Conservation (phyloP, 2,888 invertebrate species). For the Ormyrus thymus region DNA sequence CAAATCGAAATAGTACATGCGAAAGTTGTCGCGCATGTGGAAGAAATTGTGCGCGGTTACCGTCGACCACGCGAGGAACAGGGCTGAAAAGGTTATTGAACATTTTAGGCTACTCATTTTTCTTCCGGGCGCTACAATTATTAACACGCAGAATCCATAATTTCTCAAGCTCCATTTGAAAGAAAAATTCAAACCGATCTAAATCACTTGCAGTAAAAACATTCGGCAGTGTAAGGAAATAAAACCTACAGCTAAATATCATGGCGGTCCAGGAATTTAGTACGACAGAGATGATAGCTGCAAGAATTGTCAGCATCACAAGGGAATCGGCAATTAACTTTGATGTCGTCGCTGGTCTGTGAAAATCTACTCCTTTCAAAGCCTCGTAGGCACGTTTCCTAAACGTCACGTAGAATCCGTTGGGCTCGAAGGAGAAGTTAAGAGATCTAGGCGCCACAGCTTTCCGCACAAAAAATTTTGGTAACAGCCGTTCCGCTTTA, state of each 20-base stretch:
- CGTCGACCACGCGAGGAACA: constrained; percentile 74
- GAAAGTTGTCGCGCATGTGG: constrained; percentile 85
- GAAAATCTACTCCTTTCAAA: constrained; percentile 77
- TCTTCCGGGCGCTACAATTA: not conserved
- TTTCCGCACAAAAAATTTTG: constrained; percentile 81
- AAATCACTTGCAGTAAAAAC: too few relatives aligned
- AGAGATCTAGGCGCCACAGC: constrained; percentile 81
- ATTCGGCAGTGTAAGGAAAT: too few relatives aligned
- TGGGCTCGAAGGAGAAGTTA: constrained; percentile 83
- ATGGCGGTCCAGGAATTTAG: constrained; percentile 64
- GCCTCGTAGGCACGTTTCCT: constrained; percentile 78
- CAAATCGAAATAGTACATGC: constrained; percentile 87
- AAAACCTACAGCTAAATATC: constrained; percentile 66
- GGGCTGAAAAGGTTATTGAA: constrained; percentile 10
- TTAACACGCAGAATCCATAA: too few relatives aligned
- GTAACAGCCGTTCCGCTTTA: constrained; percentile 78
- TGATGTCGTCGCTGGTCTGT: constrained; percentile 67
- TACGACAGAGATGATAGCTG: constrained; percentile 59
- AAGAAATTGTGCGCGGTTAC: constrained; percentile 86
- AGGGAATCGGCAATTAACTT: constrained; percentile 69
- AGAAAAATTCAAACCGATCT: too few relatives aligned
- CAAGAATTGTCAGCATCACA: constrained; percentile 54
- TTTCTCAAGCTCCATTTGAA: too few relatives aligned
- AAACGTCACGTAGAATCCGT: constrained; percentile 85
- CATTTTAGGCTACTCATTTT: not conserved